Percentiles rank a stretch among this genome's conserved stretches.
Evolutionary conservation across 2,888 invertebrate genomes (phyloP).

Genomic region (Andrena camellia): DNA sequence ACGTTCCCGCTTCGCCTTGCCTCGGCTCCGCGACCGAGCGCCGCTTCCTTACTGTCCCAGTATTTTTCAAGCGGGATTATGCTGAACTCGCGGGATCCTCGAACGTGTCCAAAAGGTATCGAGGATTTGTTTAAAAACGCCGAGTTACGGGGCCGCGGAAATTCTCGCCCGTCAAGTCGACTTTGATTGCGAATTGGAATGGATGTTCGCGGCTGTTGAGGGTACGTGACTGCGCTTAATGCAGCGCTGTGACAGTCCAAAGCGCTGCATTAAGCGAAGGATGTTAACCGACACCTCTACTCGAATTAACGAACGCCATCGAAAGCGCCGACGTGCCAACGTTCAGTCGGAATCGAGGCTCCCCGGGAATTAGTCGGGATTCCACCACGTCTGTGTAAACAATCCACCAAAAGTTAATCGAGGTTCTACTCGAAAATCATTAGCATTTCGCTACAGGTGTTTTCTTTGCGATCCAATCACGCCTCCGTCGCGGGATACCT

Average conservation of each 20-base stretch:
- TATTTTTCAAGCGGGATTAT: slow-evolving; percentile 47
- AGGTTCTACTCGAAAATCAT: slow-evolving; percentile 28
- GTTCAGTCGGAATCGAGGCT: not conserved
- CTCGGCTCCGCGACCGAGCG: not conserved
- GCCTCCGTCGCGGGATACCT: slow-evolving; percentile 5
- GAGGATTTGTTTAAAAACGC: slow-evolving; percentile 27
- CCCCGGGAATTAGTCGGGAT: not conserved
- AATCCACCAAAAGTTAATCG: slow-evolving; percentile 35
- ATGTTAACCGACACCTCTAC: slow-evolving; percentile 21
- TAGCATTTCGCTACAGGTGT: slow-evolving; percentile 23
- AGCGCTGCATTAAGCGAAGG: not conserved
- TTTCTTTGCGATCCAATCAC: slow-evolving; percentile 13
- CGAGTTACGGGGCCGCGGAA: not conserved
- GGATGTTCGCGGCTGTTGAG: not conserved
- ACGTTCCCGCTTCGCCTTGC: slow-evolving; percentile 31
- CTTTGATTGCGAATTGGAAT: not conserved
- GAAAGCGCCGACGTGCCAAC: not conserved
- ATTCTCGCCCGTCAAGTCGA: slow-evolving; percentile 9
- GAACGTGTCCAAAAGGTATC: slow-evolving; percentile 31
- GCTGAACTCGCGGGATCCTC: slow-evolving; percentile 8
- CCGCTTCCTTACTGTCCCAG: not conserved
- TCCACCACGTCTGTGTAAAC: slow-evolving; percentile 18
- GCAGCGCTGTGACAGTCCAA: not conserved
- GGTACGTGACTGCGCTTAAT: not conserved
- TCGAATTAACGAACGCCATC: slow-evolving; percentile 10